These are phyloP conservation scores for Serripes groenlandicus DNA, from an alignment of 2,888 invertebrate genomes.

Conservation along the genomic window DNA sequence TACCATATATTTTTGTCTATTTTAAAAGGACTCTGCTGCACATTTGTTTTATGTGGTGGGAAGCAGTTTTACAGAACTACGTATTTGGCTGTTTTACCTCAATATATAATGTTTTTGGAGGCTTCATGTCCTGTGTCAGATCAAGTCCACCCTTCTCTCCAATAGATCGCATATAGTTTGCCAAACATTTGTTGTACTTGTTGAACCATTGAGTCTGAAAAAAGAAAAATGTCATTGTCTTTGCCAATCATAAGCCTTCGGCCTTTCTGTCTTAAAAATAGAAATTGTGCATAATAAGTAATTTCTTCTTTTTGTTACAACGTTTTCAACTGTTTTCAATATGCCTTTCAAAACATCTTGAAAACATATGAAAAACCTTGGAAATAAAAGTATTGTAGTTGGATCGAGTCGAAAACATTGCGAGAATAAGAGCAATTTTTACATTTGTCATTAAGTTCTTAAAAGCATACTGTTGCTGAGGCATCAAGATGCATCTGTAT, in stretches of 20 bases:
- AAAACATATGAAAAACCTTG: neutral
- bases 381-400: neutral
- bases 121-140: constrained; percentile 94
- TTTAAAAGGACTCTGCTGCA: no score
- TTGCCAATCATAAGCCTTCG: neutral
- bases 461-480: neutral
- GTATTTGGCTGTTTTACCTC: constrained; percentile 91
- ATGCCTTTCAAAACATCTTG: neutral
- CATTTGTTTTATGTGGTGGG: no score
- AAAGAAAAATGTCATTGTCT: neutral
- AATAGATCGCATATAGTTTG: constrained; percentile 95
- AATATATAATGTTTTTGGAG: constrained; percentile 96
- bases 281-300: neutral
- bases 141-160: constrained; percentile 91
- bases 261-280: neutral
- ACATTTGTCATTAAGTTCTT: neutral
- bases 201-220: constrained; percentile 92
- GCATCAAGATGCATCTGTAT: neutral
- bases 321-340: no score
- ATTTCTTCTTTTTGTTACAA: no score
- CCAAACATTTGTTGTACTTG: constrained; percentile 94
- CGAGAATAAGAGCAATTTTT: neutral
- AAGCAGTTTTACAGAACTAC: no score
- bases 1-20: no score
- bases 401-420: neutral